phyloP scores from a whole-genome alignment of 2,888 invertebrate species.

The Frankliniella intonsa region DNA sequence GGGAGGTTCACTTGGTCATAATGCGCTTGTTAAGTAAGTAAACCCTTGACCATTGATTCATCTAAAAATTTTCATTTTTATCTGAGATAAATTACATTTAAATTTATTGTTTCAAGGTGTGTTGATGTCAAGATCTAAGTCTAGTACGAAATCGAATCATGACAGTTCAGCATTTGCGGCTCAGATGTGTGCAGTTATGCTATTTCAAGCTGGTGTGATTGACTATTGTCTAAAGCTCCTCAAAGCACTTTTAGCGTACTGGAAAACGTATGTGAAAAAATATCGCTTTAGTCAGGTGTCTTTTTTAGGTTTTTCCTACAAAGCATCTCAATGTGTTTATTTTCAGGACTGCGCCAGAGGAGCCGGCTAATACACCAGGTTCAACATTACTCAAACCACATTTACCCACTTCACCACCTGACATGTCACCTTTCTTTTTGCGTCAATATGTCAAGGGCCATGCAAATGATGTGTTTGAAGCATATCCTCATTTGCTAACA shows the following conservation, averaged over 20 bases:
- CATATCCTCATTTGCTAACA: conserved; percentile 88
- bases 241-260: conserved; percentile 68
- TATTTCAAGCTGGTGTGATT: conserved; percentile 66
- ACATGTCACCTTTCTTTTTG: conserved; percentile 93
- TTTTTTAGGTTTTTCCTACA: not conserved
- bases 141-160: conserved; percentile 45
- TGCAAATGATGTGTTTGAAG: conserved; percentile 87
- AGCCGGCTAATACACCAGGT: conserved; percentile 50
- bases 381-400: conserved; percentile 77
- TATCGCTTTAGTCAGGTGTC: not conserved
- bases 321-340: not conserved
- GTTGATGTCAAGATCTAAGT: conserved; percentile 70
- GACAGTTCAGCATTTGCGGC: conserved; percentile 58
- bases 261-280: conserved; percentile 54
- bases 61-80: not conserved
- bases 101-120: conserved; percentile 52
- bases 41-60: not conserved
- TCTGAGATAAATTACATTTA: not conserved
- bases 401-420: conserved; percentile 75
- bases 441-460: conserved; percentile 89
- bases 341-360: conserved; percentile 45
- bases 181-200: conserved; percentile 62
- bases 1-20: conserved; percentile 83
- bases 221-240: conserved; percentile 68
- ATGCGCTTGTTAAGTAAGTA: conserved; percentile 78